A percentile compares a stretch with the other conserved stretches of the same genome.
These are phyloP conservation scores for Electrona antarctica DNA, from an alignment of 2,113 vertebrate genomes.

Conservation along the genomic window DNA sequence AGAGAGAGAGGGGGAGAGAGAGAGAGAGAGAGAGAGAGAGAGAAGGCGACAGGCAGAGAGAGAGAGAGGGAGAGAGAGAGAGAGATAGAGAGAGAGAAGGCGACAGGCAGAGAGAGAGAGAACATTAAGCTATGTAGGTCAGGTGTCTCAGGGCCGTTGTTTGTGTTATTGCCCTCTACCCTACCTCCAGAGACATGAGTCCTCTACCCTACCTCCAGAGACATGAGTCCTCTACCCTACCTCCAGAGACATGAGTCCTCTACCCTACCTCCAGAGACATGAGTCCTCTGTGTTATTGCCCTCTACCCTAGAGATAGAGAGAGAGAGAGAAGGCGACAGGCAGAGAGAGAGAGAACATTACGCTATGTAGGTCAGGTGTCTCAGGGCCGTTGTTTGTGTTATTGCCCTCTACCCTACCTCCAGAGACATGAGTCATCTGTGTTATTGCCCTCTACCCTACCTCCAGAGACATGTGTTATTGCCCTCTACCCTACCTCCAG, in stretches of 20 bases:
- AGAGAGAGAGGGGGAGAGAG: no score
- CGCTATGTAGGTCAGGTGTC: conserved; percentile 53
- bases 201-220: neutral
- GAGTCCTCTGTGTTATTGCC: conserved; percentile 28
- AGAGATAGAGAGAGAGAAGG: conserved; percentile 12
- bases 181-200: neutral
- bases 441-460: no score
- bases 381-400: conserved; percentile 25
- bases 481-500: conserved; percentile 12
- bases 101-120: conserved; percentile 14
- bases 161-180: conserved; percentile 23
- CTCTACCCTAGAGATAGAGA: conserved; percentile 9
- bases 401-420: conserved; percentile 17
- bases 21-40: conserved; percentile 7
- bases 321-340: conserved; percentile 22
- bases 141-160: conserved; percentile 30
- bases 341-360: conserved; percentile 27
- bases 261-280: conserved; percentile 1
- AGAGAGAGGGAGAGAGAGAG: conserved; percentile 19
- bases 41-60: conserved; percentile 6
- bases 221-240: neutral
- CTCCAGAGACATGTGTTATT: no score
- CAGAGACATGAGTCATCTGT: no score
- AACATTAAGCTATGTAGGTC: conserved; percentile 54
- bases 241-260: no score